Percentiles rank a stretch among this genome's conserved stretches.
These are phyloP conservation scores for Dromas ardeola DNA, from an alignment of 2,113 vertebrate species.

Conservation along the genomic window DNA sequence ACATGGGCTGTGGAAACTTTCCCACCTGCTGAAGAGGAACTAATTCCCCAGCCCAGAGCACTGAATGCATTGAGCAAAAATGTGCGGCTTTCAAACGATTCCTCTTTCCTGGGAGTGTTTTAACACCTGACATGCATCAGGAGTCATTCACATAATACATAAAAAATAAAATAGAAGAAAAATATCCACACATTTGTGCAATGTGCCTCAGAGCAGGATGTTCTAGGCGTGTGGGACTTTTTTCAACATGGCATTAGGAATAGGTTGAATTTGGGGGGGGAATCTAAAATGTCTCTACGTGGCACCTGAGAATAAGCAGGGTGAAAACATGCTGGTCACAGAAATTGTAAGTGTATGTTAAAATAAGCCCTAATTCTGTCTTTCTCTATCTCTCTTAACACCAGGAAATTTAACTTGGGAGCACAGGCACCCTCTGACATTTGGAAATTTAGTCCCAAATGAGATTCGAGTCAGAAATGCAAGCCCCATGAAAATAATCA, in stretches of 20 bases:
- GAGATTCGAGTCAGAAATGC: not conserved
- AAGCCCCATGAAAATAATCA: slow-evolving; percentile 3
- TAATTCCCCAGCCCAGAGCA: not conserved
- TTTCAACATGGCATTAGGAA: not conserved
- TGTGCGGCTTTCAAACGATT: not conserved
- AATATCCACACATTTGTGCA: not conserved
- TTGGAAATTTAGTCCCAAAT: not conserved
- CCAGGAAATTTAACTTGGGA: not conserved
- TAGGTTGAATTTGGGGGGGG: not conserved
- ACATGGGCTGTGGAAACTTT: not conserved
- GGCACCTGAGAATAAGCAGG: not conserved
- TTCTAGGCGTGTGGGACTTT: not conserved
- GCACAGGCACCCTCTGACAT: not conserved
- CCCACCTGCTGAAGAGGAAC: not conserved
- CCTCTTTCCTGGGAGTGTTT: not conserved
- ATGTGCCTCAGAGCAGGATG: not conserved
- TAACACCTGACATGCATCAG: slow-evolving; percentile 3
- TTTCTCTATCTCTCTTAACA: not conserved
- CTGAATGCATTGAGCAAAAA: not conserved
- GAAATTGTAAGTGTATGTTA: not conserved
- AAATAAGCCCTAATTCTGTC: slow-evolving; percentile 34
- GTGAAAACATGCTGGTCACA: not conserved
- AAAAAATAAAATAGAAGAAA: not conserved
- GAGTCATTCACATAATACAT: not conserved
- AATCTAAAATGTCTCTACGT: not conserved